A percentile compares a stretch with the other conserved stretches of the same genome.
Evolutionary conservation across 1,140 invertebrate genomes (phyloP).

Genomic region (Atopsyche davidsoni): DNA sequence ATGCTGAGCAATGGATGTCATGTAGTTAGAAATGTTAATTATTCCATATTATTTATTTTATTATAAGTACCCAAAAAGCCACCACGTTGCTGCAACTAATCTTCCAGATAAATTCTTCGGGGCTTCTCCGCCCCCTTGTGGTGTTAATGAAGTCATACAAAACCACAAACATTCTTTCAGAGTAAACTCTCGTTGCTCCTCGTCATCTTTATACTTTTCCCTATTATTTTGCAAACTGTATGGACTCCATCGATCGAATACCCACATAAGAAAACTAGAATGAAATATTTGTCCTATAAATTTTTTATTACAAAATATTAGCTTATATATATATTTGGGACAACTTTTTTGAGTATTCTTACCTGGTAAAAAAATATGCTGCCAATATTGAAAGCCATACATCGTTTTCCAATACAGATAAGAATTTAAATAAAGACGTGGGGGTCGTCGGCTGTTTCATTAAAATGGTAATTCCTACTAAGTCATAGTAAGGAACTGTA

Average conservation of each 20-base stretch:
- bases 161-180: conserved; percentile 98
- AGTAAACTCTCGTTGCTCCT: conserved; percentile 92
- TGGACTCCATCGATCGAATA: conserved; percentile 94
- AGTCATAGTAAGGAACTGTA: conserved; percentile 91
- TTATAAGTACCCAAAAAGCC: conserved; percentile 91
- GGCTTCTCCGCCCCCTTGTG: conserved; percentile 93
- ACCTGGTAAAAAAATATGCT: conserved; percentile 91
- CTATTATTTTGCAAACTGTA: conserved; percentile 94
- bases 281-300: neutral
- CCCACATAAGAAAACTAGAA: conserved; percentile 82
- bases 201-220: conserved; percentile 87
- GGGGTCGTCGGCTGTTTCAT: conserved; percentile 74
- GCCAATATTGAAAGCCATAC: conserved; percentile 95
- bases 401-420: conserved; percentile 90
- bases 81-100: conserved; percentile 93
- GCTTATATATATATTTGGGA: neutral
- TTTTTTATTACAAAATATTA: neutral
- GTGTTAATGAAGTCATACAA: conserved; percentile 96
- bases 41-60: too few species aligned
- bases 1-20: too few species aligned
- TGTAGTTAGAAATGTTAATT: too few species aligned
- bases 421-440: conserved; percentile 92
- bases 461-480: conserved; percentile 89
- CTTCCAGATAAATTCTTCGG: conserved; percentile 91
- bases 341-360: conserved; percentile 13